Base-by-base conservation (phyloP, 2,113 vertebrate species). In the Clarias magur region DNA sequence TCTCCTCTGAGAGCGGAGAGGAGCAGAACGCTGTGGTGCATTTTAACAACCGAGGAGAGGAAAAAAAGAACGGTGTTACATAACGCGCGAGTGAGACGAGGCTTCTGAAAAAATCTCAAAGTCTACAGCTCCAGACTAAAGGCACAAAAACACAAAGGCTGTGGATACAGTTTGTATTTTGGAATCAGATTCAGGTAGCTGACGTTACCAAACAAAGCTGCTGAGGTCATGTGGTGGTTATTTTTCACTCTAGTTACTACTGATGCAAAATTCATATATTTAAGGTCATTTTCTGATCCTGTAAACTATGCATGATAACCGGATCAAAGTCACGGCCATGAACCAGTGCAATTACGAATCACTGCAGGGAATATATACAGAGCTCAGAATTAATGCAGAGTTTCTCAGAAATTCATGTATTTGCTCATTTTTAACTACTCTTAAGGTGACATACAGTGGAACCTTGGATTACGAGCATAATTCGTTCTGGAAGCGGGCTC, bases 1-100 rank as follows among this genome's bases (percentile, higher is more conserved):
- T 63, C 83, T 87, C 82, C 76, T 70, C 27, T 13, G 80, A 79
- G 76, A 85, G 38, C 68, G 38, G 27, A 85, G 54, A 79, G n/a
- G 62, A 79, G 63, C 60, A 62, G 62, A 83, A 70, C 68, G 84
- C 60, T 27, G n/a, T 63, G 38, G 38, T 70, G 88, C 63, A 73
- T 87, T 80, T 85, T 34, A 87, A 75, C 81, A 2, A 19, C 84
- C 30, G 42, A 85, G 73, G 48, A 76, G 73, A 3, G 30, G 0
- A 15, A 85, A 79, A 76, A 53, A 62, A 3, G 67, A 86, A 78
- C 10, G 3, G 23, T 63, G 17, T 21, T 82, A 48, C 27, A 63
- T 8, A 78, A 79, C 54, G 0, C 6, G 72, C 21, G 54, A 57
- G 54, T 17, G 27, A 59, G 63, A 88, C 13, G 38, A 83, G 67